Percentiles rank a stretch among this genome's conserved stretches.
Evolutionary conservation across 2,888 invertebrate genomes (phyloP).

Genomic region (Argyresthia albistria): DNA sequence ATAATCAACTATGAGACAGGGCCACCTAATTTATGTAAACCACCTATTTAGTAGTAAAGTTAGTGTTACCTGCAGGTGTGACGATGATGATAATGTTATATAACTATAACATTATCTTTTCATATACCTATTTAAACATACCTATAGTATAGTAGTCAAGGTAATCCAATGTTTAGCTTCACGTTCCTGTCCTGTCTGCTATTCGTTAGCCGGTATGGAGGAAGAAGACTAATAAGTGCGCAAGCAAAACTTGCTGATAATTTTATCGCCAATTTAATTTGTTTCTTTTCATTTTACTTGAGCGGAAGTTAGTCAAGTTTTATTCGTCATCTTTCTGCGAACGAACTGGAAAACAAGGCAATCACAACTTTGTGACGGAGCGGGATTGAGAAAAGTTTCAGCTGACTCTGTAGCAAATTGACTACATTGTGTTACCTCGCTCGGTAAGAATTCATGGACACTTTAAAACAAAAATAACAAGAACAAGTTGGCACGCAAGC

Average conservation of each 20-base stretch:
- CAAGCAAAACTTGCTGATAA: neutral
- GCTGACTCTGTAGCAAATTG: slow-evolving; percentile 43
- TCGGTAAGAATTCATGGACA: slow-evolving; percentile 15
- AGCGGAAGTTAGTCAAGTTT: slow-evolving; percentile 28
- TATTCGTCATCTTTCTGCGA: slow-evolving; percentile 42
- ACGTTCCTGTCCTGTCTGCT: too few relatives aligned
- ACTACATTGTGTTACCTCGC: slow-evolving; percentile 44
- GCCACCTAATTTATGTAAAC: too few relatives aligned
- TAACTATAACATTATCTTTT: too few relatives aligned
- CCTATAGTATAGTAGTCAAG: too few relatives aligned
- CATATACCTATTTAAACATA: too few relatives aligned
- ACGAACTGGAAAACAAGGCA: slow-evolving; percentile 53
- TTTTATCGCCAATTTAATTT: slow-evolving; percentile 4
- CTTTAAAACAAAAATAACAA: slow-evolving; percentile 9
- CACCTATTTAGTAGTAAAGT: too few relatives aligned
- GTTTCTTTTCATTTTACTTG: slow-evolving; percentile 10
- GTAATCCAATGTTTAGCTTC: too few relatives aligned
- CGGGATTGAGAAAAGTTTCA: slow-evolving; percentile 32
- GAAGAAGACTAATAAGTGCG: too few relatives aligned
- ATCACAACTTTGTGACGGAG: slow-evolving; percentile 48
- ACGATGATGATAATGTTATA: too few relatives aligned
- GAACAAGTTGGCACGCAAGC: slow-evolving; percentile 1
- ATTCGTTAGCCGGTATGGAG: too few relatives aligned
- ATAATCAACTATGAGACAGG: too few relatives aligned
- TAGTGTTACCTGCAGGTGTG: too few relatives aligned